Base-by-base conservation (phyloP, 1,140 invertebrate genomes). In the Lordiphosa stackelbergi region DNA sequence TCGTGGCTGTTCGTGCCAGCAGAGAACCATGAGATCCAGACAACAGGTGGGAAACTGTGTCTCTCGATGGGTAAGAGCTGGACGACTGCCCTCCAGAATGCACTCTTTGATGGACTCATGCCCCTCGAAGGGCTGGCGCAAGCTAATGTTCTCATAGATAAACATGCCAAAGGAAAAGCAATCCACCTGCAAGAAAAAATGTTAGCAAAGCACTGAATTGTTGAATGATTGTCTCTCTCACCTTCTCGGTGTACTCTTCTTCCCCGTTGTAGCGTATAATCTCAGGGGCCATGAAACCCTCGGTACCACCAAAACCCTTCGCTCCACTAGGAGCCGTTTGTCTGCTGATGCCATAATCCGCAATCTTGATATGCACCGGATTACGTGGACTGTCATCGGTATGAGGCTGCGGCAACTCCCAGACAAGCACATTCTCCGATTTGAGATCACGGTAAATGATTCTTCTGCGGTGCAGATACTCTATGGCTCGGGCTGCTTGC, bases 151-250 rank as follows among this genome's bases (percentile, higher is more conserved):
- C 88, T 99, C 98, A 88, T 99, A 99, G 59, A 99, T 91, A 72
- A 99, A 96, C 97, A 99, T 99, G n/a, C 97, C 97, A 89, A 98
- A 99, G 0, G 97, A 99, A 87, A 99, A 99, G 69, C 97, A 97
- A 86, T 99, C 98, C 10, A 99, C 97, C 93, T 94, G 72, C 0
- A 75, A 83, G 6, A 2, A 36, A 1, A 52, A 22, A 0, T 5
- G 4, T 24, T 24, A 24, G 5, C 5, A 24, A 24, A 1, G 22
- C 22, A 24, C 22, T 24, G 5, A 24, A 31, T 2, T 5, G 24
- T 16, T 16, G n/a, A 16, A 16, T 16, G 24, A n/a, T n/a, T 28
- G 6, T 12, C 9, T 5, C 0, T 13, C n/a, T 48, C 65, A 94
- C 95, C 90, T 99, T 99, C 87, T 99, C 97, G 0, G 97, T 99